These are phyloP conservation scores for Lophochroa leadbeateri DNA, from an alignment of 2,113 vertebrate genomes.

Conservation along the genomic window DNA sequence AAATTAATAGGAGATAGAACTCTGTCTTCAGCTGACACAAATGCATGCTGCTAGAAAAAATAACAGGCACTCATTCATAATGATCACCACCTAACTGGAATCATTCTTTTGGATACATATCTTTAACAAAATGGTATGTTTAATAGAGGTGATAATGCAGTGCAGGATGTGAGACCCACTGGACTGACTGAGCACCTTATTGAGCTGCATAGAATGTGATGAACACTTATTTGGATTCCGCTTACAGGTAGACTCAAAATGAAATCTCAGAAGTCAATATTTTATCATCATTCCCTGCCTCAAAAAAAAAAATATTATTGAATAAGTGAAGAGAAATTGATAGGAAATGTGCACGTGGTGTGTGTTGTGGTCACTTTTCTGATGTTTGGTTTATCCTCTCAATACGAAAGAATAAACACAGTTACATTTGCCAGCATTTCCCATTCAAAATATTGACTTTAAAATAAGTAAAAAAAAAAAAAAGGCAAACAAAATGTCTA, in stretches of 20 bases:
- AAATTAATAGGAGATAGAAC: slow-evolving; percentile 32
- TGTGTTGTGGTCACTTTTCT: neutral
- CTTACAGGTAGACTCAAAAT: neutral
- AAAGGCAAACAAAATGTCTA: neutral
- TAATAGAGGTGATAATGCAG: slow-evolving; percentile 39
- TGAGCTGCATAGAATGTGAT: neutral
- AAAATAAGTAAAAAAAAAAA: neutral
- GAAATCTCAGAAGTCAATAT: slow-evolving; percentile 27
- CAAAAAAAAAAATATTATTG: neutral
- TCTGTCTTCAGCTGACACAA: slow-evolving; percentile 37
- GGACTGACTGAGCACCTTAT: slow-evolving; percentile 17
- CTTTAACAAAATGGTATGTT: slow-evolving; percentile 37
- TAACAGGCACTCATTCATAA: slow-evolving; percentile 16
- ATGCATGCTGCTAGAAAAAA: slow-evolving; percentile 16
- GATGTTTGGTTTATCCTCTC: neutral
- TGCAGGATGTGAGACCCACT: neutral
- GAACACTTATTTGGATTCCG: neutral
- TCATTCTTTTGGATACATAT: slow-evolving; percentile 34
- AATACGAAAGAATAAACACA: neutral
- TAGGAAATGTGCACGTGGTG: neutral
- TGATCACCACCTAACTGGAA: slow-evolving; percentile 26
- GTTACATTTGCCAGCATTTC: neutral
- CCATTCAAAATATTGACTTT: neutral
- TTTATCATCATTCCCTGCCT: neutral
- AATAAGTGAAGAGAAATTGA: neutral